A percentile compares a stretch with the other conserved stretches of the same genome.
These are phyloP conservation scores for Seriola quinqueradiata DNA, from an alignment of 2,113 vertebrate genomes.

Conservation along the genomic window DNA sequence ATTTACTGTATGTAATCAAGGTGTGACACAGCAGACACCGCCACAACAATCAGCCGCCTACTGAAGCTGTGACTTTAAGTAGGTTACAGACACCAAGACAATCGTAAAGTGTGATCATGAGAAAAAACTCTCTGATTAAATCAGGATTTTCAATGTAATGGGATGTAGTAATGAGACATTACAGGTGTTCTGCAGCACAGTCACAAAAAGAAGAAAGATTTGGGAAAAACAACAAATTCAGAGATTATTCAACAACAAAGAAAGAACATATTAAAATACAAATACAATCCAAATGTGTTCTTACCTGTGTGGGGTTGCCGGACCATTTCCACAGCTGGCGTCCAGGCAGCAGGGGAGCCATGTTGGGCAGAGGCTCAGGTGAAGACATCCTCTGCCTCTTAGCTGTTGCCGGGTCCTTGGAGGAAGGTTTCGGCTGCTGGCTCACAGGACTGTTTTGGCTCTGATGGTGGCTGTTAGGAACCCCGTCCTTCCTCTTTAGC, in stretches of 20 bases:
- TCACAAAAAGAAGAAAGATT: neutral
- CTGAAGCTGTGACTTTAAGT: constrained; percentile 1
- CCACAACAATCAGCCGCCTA: constrained; percentile 19
- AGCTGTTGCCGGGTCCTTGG: constrained; percentile 78
- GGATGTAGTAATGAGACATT: neutral
- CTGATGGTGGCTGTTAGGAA: constrained; percentile 57
- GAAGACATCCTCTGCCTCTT: constrained; percentile 95
- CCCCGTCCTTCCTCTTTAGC: constrained; percentile 74
- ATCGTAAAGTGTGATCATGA: neutral
- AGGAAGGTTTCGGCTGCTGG: constrained; percentile 74
- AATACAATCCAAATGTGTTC: neutral
- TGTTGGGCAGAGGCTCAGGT: constrained; percentile 91
- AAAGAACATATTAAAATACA: neutral
- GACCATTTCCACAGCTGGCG: constrained; percentile 98
- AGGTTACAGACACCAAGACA: constrained; percentile 18
- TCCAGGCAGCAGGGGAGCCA: constrained; percentile 90
- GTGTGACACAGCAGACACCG: constrained; percentile 27
- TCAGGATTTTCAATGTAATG: neutral
- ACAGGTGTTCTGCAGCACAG: neutral
- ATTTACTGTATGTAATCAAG: constrained; percentile 24
- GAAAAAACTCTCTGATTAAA: neutral
- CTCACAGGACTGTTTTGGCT: constrained; percentile 48
- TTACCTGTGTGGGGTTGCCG: constrained; percentile 96
- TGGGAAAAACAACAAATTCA: neutral
- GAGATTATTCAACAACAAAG: neutral